Evolutionary conservation across 2,113 vertebrate species (phyloP).

Genomic region (Tympanuchus pallidicinctus): DNA sequence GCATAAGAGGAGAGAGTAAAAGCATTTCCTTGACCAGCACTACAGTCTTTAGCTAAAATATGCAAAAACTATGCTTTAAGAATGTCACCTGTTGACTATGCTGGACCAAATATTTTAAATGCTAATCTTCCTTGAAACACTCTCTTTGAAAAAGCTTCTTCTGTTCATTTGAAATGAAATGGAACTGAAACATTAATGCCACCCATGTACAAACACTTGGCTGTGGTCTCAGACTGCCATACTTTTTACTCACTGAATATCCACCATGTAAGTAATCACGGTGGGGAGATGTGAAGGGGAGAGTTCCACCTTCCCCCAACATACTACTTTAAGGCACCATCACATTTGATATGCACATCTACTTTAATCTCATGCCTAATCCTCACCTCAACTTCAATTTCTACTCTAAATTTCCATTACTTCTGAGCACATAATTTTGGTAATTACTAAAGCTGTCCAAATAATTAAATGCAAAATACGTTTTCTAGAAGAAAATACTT

Average conservation of each 20-base stretch:
- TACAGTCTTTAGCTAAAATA: neutral
- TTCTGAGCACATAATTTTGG: neutral
- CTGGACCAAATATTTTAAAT: neutral
- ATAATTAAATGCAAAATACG: neutral
- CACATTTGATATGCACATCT: neutral
- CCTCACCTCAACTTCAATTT: neutral
- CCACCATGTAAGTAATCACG: neutral
- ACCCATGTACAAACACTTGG: neutral
- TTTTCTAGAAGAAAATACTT: neutral
- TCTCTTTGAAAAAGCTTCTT: neutral
- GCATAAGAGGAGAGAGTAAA: neutral
- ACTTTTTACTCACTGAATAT: neutral
- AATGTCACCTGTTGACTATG: neutral
- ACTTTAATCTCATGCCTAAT: neutral
- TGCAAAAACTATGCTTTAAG: neutral
- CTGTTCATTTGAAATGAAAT: neutral
- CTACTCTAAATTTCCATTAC: neutral
- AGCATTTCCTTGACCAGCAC: neutral
- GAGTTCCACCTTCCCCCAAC: neutral
- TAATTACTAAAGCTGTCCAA: neutral
- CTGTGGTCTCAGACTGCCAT: neutral
- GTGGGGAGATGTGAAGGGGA: fast-evolving
- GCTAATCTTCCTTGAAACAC: neutral
- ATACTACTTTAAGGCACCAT: neutral
- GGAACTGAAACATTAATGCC: neutral